phyloP scores from a whole-genome alignment of 1,140 invertebrate species.

The Pararge aegeria region DNA sequence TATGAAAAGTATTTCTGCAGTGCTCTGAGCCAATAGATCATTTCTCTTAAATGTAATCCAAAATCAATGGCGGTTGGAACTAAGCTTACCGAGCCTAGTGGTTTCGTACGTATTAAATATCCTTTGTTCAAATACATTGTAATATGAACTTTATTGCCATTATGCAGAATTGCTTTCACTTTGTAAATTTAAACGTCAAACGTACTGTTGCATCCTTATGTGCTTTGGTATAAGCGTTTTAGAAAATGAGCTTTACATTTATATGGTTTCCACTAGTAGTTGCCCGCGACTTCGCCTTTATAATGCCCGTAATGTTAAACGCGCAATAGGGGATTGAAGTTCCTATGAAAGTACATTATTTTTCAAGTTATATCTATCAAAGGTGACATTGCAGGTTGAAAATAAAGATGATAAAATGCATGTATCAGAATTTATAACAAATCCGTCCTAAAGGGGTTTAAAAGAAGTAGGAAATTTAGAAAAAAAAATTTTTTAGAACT shows the following conservation, averaged over 20 bases:
- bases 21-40: neutral
- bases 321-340: too few relatives aligned
- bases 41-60: conserved; percentile 10
- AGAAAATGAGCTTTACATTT: neutral
- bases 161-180: neutral
- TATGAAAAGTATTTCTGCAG: too few relatives aligned
- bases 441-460: too few relatives aligned
- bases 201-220: neutral
- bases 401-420: too few relatives aligned
- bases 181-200: neutral
- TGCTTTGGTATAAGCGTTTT: neutral
- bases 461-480: too few relatives aligned
- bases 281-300: too few relatives aligned
- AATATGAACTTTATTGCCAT: neutral
- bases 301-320: too few relatives aligned
- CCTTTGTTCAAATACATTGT: neutral
- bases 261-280: neutral
- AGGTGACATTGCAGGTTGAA: too few relatives aligned
- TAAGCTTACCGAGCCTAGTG: neutral
- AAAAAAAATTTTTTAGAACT: too few relatives aligned
- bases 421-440: too few relatives aligned
- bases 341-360: too few relatives aligned
- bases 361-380: too few relatives aligned
- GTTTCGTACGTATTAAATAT: neutral
- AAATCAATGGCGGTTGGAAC: conserved; percentile 11